These are phyloP conservation scores for Pectinophora gossypiella DNA, from an alignment of 1,140 invertebrate genomes.

Conservation along the genomic window DNA sequence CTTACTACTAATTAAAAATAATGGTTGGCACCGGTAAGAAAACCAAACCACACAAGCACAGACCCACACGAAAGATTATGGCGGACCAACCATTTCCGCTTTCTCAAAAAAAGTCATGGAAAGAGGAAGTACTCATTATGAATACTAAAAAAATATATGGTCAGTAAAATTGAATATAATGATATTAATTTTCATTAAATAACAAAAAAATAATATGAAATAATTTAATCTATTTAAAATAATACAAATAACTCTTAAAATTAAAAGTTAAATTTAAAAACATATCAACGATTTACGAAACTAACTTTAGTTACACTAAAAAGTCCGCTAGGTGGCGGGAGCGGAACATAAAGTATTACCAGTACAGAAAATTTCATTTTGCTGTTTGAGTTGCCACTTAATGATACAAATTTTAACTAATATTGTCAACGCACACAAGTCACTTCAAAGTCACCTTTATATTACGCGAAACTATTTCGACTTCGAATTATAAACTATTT, in stretches of 20 bases:
- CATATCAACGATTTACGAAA: neutral
- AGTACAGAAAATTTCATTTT: neutral
- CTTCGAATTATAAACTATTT: no score
- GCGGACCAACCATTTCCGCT: slow-evolving; percentile 76
- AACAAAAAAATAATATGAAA: neutral
- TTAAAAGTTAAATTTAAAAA: neutral
- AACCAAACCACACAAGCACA: slow-evolving; percentile 75
- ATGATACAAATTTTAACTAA: no score
- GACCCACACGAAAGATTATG: slow-evolving; percentile 76
- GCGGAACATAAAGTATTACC: neutral
- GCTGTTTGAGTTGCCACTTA: no score
- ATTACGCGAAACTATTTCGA: no score
- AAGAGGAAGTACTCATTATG: slow-evolving; percentile 49
- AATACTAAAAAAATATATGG: neutral
- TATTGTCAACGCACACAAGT: no score
- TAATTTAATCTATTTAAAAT: neutral
- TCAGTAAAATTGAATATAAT: neutral
- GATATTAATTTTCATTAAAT: neutral
- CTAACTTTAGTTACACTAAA: neutral
- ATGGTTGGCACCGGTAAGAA: slow-evolving; percentile 75
- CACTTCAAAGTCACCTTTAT: no score
- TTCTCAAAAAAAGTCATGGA: slow-evolving; percentile 65
- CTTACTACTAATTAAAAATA: slow-evolving; percentile 76
- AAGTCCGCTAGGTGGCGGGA: neutral
- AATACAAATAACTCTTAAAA: no score